phyloP scores from a whole-genome alignment of 2,113 vertebrate genomes.

The Ammospiza nelsoni region DNA sequence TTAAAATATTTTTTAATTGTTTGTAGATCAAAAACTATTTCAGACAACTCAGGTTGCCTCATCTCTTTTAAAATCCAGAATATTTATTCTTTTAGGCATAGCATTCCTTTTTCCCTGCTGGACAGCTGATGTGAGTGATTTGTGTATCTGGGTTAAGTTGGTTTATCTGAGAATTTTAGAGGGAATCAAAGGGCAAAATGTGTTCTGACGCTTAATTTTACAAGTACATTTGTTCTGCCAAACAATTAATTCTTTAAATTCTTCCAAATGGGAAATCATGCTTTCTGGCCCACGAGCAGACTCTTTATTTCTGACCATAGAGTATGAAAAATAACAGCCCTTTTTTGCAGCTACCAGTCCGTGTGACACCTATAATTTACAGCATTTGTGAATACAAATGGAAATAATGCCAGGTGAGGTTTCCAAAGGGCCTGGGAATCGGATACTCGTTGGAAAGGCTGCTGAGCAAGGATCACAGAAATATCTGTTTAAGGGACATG shows the following conservation, averaged over 20 bases:
- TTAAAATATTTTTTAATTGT: neutral
- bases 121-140: neutral
- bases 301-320: constrained; percentile 10
- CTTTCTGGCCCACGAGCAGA: neutral
- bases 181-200: constrained; percentile 54
- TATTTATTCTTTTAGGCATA: neutral
- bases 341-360: neutral
- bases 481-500: neutral
- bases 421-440: constrained; percentile 28
- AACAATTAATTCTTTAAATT: constrained; percentile 66
- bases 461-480: neutral
- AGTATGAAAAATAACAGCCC: constrained; percentile 7
- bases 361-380: neutral
- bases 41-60: neutral
- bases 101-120: neutral
- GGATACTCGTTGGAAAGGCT: neutral
- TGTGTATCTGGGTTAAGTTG: constrained; percentile 6
- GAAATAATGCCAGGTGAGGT: constrained; percentile 38
- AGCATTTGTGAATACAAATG: neutral
- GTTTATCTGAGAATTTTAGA: constrained; percentile 36
- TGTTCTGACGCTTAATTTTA: constrained; percentile 38
- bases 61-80: neutral
- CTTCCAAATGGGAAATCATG: constrained; percentile 50
- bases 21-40: neutral
- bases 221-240: constrained; percentile 63